phyloP scores from a whole-genome alignment of 1,140 invertebrate genomes.

The Myzus persicae region DNA sequence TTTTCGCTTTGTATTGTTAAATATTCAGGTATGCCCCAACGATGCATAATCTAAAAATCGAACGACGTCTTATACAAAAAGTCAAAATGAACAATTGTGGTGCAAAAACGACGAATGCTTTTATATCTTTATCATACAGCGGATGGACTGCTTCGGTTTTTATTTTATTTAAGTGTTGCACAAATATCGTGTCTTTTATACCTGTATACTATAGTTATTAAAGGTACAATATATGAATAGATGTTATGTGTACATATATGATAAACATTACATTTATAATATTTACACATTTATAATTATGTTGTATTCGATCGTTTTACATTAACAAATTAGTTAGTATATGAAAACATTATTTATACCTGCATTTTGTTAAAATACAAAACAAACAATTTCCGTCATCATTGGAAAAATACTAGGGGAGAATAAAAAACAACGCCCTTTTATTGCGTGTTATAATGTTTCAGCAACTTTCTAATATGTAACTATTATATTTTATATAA shows the following conservation, averaged over 20 bases:
- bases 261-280: not conserved
- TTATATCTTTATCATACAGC: not conserved
- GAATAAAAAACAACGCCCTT: constrained; percentile 14
- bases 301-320: not conserved
- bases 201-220: not conserved
- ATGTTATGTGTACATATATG: too few relatives aligned
- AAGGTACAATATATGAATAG: too few relatives aligned
- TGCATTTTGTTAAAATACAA: not conserved
- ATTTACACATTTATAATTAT: not conserved
- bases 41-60: not conserved
- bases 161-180: not conserved
- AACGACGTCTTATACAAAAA: not conserved
- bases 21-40: not conserved
- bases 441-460: constrained; percentile 9
- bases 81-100: not conserved
- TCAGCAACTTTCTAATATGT: not conserved
- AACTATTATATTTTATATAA: not conserved
- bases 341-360: not conserved
- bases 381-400: not conserved
- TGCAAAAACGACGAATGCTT: not conserved
- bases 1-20: not conserved
- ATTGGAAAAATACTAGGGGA: not conserved
- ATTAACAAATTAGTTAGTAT: not conserved
- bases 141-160: not conserved
- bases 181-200: not conserved